These are phyloP conservation scores for Hucho hucho DNA, from an alignment of 2,113 vertebrate genomes.

Conservation along the genomic window DNA sequence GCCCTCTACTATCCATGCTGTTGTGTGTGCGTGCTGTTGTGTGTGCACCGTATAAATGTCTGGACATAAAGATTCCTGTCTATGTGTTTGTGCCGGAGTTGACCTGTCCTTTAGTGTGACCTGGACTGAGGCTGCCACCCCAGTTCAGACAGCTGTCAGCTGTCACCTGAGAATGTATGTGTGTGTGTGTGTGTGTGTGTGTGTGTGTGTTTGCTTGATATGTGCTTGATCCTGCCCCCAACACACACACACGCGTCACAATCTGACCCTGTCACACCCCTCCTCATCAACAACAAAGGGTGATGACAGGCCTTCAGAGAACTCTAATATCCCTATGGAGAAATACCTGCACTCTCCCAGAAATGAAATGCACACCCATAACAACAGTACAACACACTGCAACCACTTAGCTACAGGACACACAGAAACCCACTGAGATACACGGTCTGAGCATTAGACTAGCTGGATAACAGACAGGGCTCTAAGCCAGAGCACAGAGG, in stretches of 20 bases:
- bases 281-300: slow-evolving; percentile 20
- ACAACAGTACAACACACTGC: too few species aligned
- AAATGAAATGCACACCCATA: not conserved
- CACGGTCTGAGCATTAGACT: not conserved
- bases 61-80: not conserved
- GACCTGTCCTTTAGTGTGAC: slow-evolving; percentile 28
- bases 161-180: slow-evolving; percentile 26
- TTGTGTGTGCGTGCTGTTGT: too few species aligned
- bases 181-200: too few species aligned
- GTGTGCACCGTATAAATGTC: not conserved
- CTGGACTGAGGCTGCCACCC: slow-evolving; percentile 34
- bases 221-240: not conserved
- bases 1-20: too few species aligned
- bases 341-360: not conserved
- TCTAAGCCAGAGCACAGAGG: not conserved
- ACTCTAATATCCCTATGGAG: not conserved
- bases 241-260: slow-evolving; percentile 1
- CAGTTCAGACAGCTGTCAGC: slow-evolving; percentile 50
- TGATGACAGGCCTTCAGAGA: not conserved
- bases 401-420: not conserved
- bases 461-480: not conserved
- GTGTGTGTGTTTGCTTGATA: too few species aligned
- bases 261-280: not conserved
- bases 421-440: not conserved
- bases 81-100: slow-evolving; percentile 11